Evolutionary conservation across 2,113 vertebrate genomes (phyloP).

Genomic region (Erythrocercus mccallii): DNA sequence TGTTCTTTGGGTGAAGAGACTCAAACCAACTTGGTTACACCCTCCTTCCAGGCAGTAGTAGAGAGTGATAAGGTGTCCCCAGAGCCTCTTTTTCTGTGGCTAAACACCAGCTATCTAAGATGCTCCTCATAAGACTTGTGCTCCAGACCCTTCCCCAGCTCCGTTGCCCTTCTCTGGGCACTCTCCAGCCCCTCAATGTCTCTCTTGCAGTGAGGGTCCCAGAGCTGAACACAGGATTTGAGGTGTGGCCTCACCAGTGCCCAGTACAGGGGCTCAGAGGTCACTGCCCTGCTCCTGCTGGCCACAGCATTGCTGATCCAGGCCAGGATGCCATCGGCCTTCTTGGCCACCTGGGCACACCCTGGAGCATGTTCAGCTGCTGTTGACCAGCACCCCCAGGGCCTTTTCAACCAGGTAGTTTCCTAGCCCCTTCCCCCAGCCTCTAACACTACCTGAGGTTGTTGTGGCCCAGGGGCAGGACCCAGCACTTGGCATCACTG

Average conservation of each 20-base stretch:
- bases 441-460: background rate
- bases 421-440: background rate
- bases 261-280: accelerated
- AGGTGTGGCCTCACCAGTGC: background rate
- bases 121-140: background rate
- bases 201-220: background rate
- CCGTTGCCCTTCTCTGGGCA: background rate
- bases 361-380: background rate
- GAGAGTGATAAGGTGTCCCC: accelerated
- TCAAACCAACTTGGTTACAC: accelerated
- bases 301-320: accelerated
- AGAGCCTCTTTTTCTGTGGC: background rate
- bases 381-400: accelerated
- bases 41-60: background rate
- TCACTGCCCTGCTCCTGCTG: background rate
- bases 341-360: background rate
- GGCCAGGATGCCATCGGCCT: background rate
- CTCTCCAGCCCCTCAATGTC: background rate
- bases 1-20: background rate
- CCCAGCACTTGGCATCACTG: background rate
- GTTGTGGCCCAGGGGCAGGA: background rate
- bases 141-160: background rate
- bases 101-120: background rate
- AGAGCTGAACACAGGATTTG: accelerated
- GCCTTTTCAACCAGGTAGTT: background rate